Evolutionary conservation across 2,797 vertebrate genomes (phyloP).

Genomic region (Enteromius unitaeniatus): DNA sequence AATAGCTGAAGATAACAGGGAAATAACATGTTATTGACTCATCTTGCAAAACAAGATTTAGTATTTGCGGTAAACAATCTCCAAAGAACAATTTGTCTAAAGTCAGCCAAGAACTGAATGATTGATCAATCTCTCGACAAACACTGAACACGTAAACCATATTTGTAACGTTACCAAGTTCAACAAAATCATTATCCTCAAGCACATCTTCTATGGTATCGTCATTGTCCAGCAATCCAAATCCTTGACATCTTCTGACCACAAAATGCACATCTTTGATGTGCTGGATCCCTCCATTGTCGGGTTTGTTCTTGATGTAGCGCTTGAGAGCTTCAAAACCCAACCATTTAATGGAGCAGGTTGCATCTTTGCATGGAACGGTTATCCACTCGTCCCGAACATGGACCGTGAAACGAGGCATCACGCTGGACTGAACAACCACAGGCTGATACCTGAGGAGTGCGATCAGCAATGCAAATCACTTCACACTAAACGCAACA

Average conservation of each 20-base stretch:
- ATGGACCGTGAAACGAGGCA: constrained; percentile 93
- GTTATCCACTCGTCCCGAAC: constrained; percentile 95
- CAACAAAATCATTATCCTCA: constrained; percentile 97
- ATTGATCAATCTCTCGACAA: not conserved
- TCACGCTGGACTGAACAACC: constrained; percentile 63
- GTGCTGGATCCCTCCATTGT: constrained; percentile 87
- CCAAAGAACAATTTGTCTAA: not conserved
- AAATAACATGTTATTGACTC: constrained; percentile 9
- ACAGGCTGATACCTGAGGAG: constrained; percentile 30
- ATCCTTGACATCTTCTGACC: constrained; percentile 89
- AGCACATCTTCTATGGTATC: constrained; percentile 89
- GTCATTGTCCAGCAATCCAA: constrained; percentile 89
- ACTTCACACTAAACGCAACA: constrained; percentile 25
- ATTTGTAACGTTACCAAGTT: constrained; percentile 85
- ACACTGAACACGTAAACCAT: not conserved
- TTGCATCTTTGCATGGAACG: constrained; percentile 83
- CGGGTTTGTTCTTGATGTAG: constrained; percentile 94
- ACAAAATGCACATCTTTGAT: constrained; percentile 84
- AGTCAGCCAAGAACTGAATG: not conserved
- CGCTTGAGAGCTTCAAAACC: constrained; percentile 90
- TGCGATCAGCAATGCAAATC: constrained; percentile 10
- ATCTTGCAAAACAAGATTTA: not conserved
- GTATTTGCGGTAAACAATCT: not conserved
- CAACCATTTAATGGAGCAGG: constrained; percentile 83
- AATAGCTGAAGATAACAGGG: constrained; percentile 81